Evolutionary conservation across 2,113 vertebrate species (phyloP).

Genomic region (Pongo abelii): DNA sequence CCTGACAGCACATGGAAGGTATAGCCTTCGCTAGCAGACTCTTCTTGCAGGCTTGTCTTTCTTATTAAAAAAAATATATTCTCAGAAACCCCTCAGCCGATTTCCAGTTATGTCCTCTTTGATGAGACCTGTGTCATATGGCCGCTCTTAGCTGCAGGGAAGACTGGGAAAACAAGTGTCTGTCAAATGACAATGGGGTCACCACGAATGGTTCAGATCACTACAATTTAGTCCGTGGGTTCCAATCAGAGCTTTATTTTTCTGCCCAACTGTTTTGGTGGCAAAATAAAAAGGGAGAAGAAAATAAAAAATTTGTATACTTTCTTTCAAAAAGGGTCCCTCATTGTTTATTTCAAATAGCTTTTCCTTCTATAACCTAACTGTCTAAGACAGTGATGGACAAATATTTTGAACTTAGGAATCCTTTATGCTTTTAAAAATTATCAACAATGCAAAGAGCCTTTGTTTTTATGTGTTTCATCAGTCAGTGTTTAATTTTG

Average conservation of each 20-base stretch:
- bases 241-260: neutral
- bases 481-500: no score
- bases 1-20: neutral
- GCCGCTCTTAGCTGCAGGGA: neutral
- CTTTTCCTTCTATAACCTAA: neutral
- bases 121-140: neutral
- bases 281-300: neutral
- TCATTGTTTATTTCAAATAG: neutral
- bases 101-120: neutral
- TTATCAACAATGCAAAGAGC: neutral
- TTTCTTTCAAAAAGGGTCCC: neutral
- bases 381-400: neutral
- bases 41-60: neutral
- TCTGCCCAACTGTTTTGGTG: neutral
- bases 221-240: no score
- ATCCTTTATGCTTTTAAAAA: neutral
- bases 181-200: neutral
- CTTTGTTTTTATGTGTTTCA: neutral
- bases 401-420: neutral
- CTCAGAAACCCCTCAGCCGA: neutral
- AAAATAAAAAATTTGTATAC: neutral
- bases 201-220: no score
- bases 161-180: neutral
- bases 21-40: neutral
- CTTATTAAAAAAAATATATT: neutral